phyloP scores from a whole-genome alignment of 2,113 vertebrate genomes.

The Sylvia atricapilla region DNA sequence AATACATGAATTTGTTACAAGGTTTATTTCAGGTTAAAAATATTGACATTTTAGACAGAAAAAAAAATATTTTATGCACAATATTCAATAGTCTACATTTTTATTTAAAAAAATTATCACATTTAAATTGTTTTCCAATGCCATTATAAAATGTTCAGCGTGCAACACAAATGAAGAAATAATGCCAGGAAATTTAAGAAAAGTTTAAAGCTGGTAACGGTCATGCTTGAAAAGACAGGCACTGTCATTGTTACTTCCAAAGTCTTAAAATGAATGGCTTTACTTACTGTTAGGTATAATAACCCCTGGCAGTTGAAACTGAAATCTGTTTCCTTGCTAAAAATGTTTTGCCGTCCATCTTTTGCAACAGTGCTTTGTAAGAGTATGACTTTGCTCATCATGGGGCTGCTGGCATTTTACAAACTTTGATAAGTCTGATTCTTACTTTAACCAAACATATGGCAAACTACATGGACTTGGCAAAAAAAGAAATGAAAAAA shows the following conservation, averaged over 20 bases:
- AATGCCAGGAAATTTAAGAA: conserved; percentile 43
- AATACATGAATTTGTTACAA: conserved; percentile 77
- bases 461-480: background rate
- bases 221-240: conserved; percentile 38
- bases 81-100: conserved; percentile 35
- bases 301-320: background rate
- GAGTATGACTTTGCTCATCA: conserved; percentile 21
- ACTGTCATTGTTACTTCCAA: conserved; percentile 15
- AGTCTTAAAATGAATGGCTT: conserved; percentile 33
- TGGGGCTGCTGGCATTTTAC: background rate
- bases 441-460: background rate
- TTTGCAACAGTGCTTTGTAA: conserved; percentile 34
- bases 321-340: conserved; percentile 20
- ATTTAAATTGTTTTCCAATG: conserved; percentile 50
- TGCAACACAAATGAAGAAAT: conserved; percentile 55
- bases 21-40: conserved; percentile 73
- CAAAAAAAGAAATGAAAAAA: background rate
- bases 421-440: background rate
- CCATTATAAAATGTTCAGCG: conserved; percentile 44
- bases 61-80: conserved; percentile 62
- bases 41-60: conserved; percentile 72
- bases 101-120: conserved; percentile 40
- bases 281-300: conserved; percentile 44
- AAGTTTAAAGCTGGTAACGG: background rate
- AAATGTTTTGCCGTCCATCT: conserved; percentile 26